These are phyloP conservation scores for Ceratina japonica DNA, from an alignment of 1,140 invertebrate genomes.

Conservation along the genomic window DNA sequence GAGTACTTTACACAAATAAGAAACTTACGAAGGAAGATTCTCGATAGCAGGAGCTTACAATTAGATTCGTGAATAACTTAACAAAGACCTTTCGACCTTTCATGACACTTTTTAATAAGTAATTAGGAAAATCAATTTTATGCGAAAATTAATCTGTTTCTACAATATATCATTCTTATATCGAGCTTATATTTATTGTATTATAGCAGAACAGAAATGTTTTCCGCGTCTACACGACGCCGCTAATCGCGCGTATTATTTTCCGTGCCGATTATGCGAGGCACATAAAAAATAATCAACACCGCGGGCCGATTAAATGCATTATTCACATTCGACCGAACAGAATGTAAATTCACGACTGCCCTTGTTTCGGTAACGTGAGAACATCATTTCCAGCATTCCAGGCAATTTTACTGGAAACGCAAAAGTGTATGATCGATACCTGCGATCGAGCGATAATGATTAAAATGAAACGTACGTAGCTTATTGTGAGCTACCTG, in stretches of 20 bases:
- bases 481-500: conserved; percentile 2
- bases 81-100: neutral
- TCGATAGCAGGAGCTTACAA: neutral
- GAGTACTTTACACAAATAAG: neutral
- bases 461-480: conserved; percentile 26
- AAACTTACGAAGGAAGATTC: neutral
- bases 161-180: no score
- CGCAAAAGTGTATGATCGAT: conserved; percentile 16
- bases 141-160: neutral
- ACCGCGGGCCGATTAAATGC: neutral
- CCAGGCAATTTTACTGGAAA: neutral
- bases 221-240: neutral
- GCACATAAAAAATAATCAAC: neutral
- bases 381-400: neutral
- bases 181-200: neutral
- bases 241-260: neutral
- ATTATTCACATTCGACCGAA: neutral
- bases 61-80: neutral
- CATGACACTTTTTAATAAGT: neutral
- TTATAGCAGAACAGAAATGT: neutral
- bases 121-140: neutral
- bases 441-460: conserved; percentile 26
- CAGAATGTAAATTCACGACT: neutral
- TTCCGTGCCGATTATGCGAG: neutral
- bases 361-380: neutral